Evolutionary conservation across 92 coral and sea anemone species (phyloP).

Genomic region (Epizoanthus illoricatus): DNA sequence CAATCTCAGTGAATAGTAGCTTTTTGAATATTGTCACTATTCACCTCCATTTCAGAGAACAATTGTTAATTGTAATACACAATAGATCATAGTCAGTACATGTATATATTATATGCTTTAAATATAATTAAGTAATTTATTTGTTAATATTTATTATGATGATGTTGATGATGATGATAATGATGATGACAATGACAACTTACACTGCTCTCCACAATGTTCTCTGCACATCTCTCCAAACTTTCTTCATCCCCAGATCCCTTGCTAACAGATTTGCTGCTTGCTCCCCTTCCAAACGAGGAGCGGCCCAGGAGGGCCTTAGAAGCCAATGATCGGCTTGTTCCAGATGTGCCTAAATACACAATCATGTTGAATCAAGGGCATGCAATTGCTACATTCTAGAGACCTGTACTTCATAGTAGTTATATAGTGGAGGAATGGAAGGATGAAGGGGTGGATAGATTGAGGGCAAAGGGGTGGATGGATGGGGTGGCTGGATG

Average conservation of each 20-base stretch:
- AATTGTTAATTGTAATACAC: too few relatives aligned
- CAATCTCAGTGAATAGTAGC: too few relatives aligned
- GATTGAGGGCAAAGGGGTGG: too few relatives aligned
- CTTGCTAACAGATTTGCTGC: constrained; percentile 63
- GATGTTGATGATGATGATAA: too few relatives aligned
- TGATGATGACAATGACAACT: constrained; percentile 35
- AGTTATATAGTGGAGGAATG: background rate
- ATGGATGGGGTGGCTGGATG: too few relatives aligned
- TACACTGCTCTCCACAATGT: constrained; percentile 86
- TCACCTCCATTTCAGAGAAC: too few relatives aligned
- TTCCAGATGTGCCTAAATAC: constrained; percentile 53
- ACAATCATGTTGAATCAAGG: background rate
- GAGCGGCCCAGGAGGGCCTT: constrained; percentile 55
- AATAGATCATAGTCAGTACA: too few relatives aligned
- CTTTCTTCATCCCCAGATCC: constrained; percentile 65
- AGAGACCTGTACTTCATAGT: background rate
- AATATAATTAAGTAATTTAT: too few relatives aligned
- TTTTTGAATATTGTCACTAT: too few relatives aligned
- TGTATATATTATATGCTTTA: too few relatives aligned
- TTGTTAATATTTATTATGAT: too few relatives aligned
- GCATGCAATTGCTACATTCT: background rate
- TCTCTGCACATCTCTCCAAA: constrained; percentile 72
- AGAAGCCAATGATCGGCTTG: constrained; percentile 61
- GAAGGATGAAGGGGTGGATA: too few relatives aligned
- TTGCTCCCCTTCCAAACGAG: constrained; percentile 46